Percentiles rank a stretch among this genome's conserved stretches.
phyloP scores from a whole-genome alignment of 2,888 invertebrate genomes.

The Himalopsyche anomala region DNA sequence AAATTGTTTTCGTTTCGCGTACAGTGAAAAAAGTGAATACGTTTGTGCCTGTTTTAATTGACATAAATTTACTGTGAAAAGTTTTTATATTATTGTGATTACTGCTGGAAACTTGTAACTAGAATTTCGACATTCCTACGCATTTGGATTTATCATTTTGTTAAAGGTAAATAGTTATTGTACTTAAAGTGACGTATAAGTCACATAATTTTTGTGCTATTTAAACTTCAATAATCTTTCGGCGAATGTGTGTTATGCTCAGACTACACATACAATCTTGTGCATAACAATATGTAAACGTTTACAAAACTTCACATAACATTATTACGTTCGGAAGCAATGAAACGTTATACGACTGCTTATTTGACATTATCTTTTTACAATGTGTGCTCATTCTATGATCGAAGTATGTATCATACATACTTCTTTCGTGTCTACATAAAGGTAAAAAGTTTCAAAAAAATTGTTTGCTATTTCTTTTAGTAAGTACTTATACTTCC shows the following conservation, averaged over 20 bases:
- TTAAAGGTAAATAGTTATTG: slow-evolving; percentile 38
- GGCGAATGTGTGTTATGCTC: not conserved
- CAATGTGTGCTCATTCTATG: not conserved
- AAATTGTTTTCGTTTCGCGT: slow-evolving; percentile 34
- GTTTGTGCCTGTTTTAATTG: slow-evolving; percentile 29
- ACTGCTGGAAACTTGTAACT: not conserved
- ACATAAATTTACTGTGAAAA: slow-evolving; percentile 15
- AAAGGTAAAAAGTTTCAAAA: not conserved
- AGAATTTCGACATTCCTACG: slow-evolving; percentile 37
- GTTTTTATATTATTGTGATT: slow-evolving; percentile 32
- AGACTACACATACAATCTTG: not conserved
- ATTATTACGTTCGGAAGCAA: not conserved
- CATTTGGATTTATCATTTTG: slow-evolving; percentile 34
- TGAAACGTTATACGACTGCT: not conserved
- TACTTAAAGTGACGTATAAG: not conserved
- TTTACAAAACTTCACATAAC: slow-evolving; percentile 16
- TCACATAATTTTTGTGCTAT: not conserved
- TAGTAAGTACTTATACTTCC: not conserved
- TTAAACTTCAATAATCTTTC: not conserved
- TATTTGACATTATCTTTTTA: slow-evolving; percentile 10
- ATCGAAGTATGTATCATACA: not conserved
- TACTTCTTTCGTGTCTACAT: not conserved
- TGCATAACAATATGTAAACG: slow-evolving; percentile 17
- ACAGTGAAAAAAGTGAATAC: slow-evolving; percentile 37
- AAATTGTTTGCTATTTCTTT: not conserved